phyloP scores from a whole-genome alignment of 2,888 invertebrate genomes.

The Gymnoscelis rufifasciata region DNA sequence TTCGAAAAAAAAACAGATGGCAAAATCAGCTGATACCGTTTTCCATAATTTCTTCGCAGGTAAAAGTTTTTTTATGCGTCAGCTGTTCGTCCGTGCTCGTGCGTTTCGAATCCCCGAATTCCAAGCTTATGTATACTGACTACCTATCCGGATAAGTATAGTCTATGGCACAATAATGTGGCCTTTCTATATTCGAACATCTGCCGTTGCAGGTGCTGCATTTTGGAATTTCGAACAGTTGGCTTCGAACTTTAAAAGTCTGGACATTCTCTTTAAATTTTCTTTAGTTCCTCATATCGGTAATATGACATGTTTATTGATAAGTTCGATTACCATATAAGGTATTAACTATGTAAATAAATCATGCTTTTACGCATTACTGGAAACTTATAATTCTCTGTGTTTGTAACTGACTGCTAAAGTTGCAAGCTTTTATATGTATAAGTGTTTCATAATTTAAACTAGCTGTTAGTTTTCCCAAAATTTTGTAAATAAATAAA shows the following conservation, averaged over 20 bases:
- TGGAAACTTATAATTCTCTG: too few relatives aligned
- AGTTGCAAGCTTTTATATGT: too few relatives aligned
- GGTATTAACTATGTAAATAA: too few relatives aligned
- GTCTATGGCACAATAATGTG: slow-evolving; percentile 15
- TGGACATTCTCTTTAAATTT: slow-evolving; percentile 18
- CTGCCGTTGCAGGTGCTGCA: slow-evolving; percentile 69
- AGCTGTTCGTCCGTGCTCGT: slow-evolving; percentile 60
- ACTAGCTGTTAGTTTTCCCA: too few relatives aligned
- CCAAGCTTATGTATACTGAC: slow-evolving; percentile 1
- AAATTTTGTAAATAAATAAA: too few relatives aligned
- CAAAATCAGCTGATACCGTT: slow-evolving; percentile 55
- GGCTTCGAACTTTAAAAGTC: slow-evolving; percentile 23
- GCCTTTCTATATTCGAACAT: slow-evolving; percentile 51
- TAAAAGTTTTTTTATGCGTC: slow-evolving; percentile 54
- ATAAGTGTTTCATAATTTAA: too few relatives aligned
- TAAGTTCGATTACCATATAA: too few relatives aligned
- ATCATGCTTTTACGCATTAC: too few relatives aligned
- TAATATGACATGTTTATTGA: background rate
- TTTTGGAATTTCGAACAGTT: slow-evolving; percentile 47
- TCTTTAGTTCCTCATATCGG: background rate
- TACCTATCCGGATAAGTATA: slow-evolving; percentile 3
- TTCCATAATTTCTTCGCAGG: slow-evolving; percentile 43
- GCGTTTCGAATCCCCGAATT: slow-evolving; percentile 52
- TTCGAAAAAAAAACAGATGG: slow-evolving; percentile 18
- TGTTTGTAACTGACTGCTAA: too few relatives aligned